A percentile compares a stretch with the other conserved stretches of the same genome.
These are phyloP conservation scores for Pemphigus obesinymphae DNA, from an alignment of 1,140 invertebrate species.

Conservation along the genomic window DNA sequence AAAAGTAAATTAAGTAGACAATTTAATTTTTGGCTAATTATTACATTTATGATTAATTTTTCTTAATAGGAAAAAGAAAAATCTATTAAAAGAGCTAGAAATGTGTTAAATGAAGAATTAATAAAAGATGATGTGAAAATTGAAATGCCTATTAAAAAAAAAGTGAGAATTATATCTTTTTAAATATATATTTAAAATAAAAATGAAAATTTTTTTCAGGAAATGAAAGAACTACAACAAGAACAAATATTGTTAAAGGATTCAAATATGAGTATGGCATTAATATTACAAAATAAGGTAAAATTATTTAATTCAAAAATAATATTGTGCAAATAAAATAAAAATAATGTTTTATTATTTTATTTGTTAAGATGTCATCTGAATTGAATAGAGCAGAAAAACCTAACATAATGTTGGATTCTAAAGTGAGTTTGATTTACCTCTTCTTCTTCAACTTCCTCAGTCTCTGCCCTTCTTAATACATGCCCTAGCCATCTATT, in stretches of 20 bases:
- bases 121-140: not conserved
- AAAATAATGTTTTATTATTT: not conserved
- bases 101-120: not conserved
- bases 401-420: no score
- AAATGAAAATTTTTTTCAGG: not conserved
- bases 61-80: constrained; percentile 4
- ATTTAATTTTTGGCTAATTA: not conserved
- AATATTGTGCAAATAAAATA: not conserved
- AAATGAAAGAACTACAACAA: not conserved
- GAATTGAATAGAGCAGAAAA: no score
- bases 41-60: not conserved
- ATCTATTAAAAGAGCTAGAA: not conserved
- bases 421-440: not conserved
- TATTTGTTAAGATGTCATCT: not conserved
- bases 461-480: no score
- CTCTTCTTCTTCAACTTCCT: no score
- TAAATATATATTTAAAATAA: not conserved
- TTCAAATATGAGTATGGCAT: not conserved
- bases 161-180: not conserved
- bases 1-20: not conserved
- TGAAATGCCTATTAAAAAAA: not conserved
- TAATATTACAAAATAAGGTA: constrained; percentile 6
- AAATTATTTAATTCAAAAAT: no score
- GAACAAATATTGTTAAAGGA: not conserved
- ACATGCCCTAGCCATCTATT: no score